Conservation (phyloP, 2,888 invertebrate genomes). For the Resseliella maxima region DNA sequence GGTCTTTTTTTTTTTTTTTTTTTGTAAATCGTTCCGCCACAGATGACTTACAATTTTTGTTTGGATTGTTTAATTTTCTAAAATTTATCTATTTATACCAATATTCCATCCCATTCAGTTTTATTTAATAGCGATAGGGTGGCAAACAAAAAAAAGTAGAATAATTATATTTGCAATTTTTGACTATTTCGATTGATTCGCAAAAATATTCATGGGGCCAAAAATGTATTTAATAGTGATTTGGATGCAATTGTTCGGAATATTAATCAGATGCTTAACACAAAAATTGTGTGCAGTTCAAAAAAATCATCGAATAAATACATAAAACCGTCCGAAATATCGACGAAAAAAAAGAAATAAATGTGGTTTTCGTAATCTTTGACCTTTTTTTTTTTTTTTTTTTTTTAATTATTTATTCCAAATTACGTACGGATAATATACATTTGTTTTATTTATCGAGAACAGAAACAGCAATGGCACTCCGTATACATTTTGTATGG, state of each 20-base stretch:
- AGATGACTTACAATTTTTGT: too few relatives aligned
- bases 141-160: too few relatives aligned
- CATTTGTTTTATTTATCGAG: neutral
- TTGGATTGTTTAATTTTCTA: too few relatives aligned
- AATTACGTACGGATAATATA: neutral
- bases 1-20: too few relatives aligned
- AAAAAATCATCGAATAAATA: neutral
- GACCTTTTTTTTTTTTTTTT: neutral
- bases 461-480: neutral
- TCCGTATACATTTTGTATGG: too few relatives aligned
- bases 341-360: neutral
- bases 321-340: conserved; percentile 1
- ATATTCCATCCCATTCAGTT: too few relatives aligned
- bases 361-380: conserved; percentile 49
- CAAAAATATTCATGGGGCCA: neutral
- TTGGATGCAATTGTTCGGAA: conserved; percentile 10
- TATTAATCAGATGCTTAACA: neutral
- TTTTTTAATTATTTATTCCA: neutral
- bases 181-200: neutral
- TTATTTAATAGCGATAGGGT: too few relatives aligned
- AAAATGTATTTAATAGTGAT: too few relatives aligned
- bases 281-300: neutral
- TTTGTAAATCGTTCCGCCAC: too few relatives aligned
- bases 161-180: conserved; percentile 1
- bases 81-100: too few relatives aligned